These are phyloP conservation scores for Rattus rattus DNA, from an alignment of 2,113 vertebrate genomes.

Conservation along the genomic window DNA sequence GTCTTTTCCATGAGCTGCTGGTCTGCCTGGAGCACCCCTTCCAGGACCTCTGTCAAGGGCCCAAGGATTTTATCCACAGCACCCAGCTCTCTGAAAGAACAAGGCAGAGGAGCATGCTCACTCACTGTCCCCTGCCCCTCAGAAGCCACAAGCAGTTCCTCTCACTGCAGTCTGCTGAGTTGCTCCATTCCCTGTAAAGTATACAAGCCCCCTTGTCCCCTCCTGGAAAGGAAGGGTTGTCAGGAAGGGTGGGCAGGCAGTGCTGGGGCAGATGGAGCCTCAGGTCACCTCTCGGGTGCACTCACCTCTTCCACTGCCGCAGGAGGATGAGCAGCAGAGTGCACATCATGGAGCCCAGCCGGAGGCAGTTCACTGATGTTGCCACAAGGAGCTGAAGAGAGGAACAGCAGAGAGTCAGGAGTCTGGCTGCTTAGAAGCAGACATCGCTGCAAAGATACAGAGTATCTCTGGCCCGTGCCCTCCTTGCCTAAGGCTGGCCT, in stretches of 20 bases:
- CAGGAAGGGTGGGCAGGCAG: neutral
- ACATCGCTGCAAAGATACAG: neutral
- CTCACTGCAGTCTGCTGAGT: neutral
- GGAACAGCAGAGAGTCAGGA: neutral
- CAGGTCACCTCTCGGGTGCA: neutral
- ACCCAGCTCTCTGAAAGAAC: slow-evolving; percentile 89
- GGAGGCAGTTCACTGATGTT: slow-evolving; percentile 91
- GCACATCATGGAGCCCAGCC: slow-evolving; percentile 95
- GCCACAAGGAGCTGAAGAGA: slow-evolving; percentile 90
- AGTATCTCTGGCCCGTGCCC: rapidly evolving
- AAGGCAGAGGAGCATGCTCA: slow-evolving; percentile 64
- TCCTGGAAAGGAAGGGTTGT: too few species aligned
- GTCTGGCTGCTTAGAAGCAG: neutral
- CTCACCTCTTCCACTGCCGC: slow-evolving; percentile 95
- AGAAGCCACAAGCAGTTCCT: neutral
- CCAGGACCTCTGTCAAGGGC: slow-evolving; percentile 94
- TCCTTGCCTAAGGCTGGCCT: neutral
- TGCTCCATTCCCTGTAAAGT: rapidly evolving
- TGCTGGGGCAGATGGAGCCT: too few species aligned
- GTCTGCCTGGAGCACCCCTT: slow-evolving; percentile 94
- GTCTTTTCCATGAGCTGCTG: slow-evolving; percentile 95
- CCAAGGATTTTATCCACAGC: slow-evolving; percentile 93
- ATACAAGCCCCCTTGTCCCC: neutral
- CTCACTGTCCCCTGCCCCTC: neutral
- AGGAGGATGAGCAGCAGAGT: slow-evolving; percentile 95